phyloP scores from a whole-genome alignment of 2,113 vertebrate species.

The Ia io region DNA sequence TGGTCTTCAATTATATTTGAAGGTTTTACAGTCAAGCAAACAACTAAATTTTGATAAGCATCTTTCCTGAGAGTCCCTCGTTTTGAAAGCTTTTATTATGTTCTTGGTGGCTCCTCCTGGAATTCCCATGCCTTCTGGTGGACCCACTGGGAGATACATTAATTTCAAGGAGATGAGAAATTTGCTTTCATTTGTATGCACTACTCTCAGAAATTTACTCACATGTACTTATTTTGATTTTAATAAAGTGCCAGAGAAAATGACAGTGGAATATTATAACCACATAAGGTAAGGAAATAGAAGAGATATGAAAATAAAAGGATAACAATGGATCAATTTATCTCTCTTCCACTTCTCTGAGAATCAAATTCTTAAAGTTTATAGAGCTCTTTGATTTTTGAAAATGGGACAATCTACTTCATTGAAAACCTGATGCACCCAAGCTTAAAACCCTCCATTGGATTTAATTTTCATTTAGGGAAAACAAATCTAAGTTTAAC shows the following conservation, averaged over 20 bases:
- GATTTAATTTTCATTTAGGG: not conserved
- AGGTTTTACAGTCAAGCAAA: not conserved
- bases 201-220: not conserved
- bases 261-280: not conserved
- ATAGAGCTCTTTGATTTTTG: not conserved
- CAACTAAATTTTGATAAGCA: not conserved
- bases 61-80: not conserved
- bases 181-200: not conserved
- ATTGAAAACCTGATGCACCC: not conserved
- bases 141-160: not conserved
- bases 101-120: not conserved
- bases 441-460: not conserved
- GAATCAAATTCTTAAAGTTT: not conserved
- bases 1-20: conserved; percentile 9
- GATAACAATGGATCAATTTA: not conserved
- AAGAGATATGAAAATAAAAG: not conserved
- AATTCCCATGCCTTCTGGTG: not conserved
- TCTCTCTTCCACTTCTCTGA: not conserved
- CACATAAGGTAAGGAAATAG: not conserved
- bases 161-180: not conserved
- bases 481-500: not conserved
- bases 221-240: not conserved
- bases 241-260: not conserved
- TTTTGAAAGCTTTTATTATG: conserved; percentile 4
- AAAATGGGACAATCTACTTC: not conserved